Evolutionary conservation across 2,888 invertebrate genomes (phyloP), one percentile per base, ranked within the genome.

Genomic region (Cephalotes varians): DNA sequence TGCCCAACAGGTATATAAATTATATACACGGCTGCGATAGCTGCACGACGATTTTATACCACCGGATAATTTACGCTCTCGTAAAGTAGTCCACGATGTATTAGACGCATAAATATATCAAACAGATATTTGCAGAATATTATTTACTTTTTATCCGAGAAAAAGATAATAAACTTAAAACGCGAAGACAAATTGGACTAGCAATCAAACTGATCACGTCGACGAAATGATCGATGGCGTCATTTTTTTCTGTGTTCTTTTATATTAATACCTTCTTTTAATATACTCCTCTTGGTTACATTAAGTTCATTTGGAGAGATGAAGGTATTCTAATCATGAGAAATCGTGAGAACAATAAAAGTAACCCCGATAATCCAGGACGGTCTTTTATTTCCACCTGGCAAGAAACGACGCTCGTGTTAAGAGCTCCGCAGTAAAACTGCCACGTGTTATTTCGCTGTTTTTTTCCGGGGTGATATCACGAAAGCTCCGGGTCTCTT

Each of bases 31-130:
- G 49, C 12, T 54, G 40, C 18, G 77, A 69, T 60, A 82, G 10
- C 51, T 54, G 58, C 37, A 44, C 54, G 72, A 67, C 73, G 54
- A 69, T 86, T 88, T 83, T 83, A 65, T 65, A 83, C 65, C 15
- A 54, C 47, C 37, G 34, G 60, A 37, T 54, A 69, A 74, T 83
- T 85, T 83, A 86, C 58, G 85, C 44, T 85, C 86, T 60, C 62
- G 64, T 71, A 71, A 84, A 82, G 51, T 73, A 77, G 62, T 72
- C 51, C 54, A 51, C 44, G 56, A 65, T 47, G 49, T 37, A 64
- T 84, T 84, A 86, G 69, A 86, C 72, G 49, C 21, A 62, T 62
- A 62, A 73, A 62, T 62, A 31, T 31, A 74, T 21, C 2, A 3
- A 47, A 74, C 64, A 31, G 31, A 15, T 10, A 37, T 60, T 28